phyloP scores from a whole-genome alignment of 2,797 vertebrate genomes.

The Xenops minutus region DNA sequence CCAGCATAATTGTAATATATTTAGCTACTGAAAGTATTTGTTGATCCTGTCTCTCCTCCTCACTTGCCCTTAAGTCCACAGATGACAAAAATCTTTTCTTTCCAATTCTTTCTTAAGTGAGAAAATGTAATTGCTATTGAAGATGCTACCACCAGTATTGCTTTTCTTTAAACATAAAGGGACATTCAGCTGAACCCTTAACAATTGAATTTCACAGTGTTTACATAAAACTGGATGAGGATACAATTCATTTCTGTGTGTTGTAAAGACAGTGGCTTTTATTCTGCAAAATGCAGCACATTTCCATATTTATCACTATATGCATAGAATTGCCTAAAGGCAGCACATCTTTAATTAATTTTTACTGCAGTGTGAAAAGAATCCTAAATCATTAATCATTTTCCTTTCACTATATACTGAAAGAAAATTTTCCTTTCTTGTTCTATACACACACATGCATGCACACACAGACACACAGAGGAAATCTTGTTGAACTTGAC shows the following conservation, averaged over 20 bases:
- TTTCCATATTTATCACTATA: slow-evolving; percentile 55
- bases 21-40: background rate
- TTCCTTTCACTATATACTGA: slow-evolving; percentile 23
- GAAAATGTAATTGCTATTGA: slow-evolving; percentile 38
- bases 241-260: slow-evolving; percentile 28
- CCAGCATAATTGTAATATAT: background rate
- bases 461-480: background rate
- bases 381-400: slow-evolving; percentile 57
- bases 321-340: slow-evolving; percentile 53
- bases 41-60: background rate
- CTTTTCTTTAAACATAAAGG: slow-evolving; percentile 48
- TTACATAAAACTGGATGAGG: slow-evolving; percentile 54
- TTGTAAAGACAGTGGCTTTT: slow-evolving; percentile 36
- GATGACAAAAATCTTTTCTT: slow-evolving; percentile 30
- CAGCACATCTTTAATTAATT: slow-evolving; percentile 63
- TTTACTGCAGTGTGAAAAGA: slow-evolving; percentile 46
- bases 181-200: slow-evolving; percentile 41
- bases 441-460: background rate
- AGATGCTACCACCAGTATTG: background rate
- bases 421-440: background rate
- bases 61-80: background rate
- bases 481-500: background rate
- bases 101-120: slow-evolving; percentile 12
- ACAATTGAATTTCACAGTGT: slow-evolving; percentile 54
- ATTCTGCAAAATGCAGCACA: slow-evolving; percentile 42